These are phyloP conservation scores for Sapajus apella DNA, from an alignment of 2,113 vertebrate genomes.

Conservation along the genomic window DNA sequence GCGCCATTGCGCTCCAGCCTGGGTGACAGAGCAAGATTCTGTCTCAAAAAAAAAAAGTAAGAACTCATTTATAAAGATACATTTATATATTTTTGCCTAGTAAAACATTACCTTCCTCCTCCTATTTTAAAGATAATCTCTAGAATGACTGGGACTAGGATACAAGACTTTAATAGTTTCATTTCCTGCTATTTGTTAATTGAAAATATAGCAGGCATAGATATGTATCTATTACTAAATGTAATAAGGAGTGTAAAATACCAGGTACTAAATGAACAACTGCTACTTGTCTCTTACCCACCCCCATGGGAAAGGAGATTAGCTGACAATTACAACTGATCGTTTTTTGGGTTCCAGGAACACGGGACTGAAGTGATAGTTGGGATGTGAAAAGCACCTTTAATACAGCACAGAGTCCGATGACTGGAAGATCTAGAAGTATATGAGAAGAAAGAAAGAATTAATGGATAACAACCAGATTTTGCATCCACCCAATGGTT, in stretches of 20 bases:
- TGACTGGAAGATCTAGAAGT: conserved; percentile 2
- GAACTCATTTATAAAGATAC: not conserved
- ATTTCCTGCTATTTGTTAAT: not conserved
- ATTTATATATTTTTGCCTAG: not conserved
- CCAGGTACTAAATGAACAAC: not conserved
- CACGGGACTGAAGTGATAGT: not conserved
- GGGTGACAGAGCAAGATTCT: too few species aligned
- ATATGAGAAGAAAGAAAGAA: conserved; percentile 16
- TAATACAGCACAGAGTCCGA: not conserved
- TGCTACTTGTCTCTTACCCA: not conserved
- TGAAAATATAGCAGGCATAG: not conserved
- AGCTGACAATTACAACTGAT: not conserved
- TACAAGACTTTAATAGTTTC: not conserved
- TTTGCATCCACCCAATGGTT: conserved; percentile 23
- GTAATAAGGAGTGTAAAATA: not conserved
- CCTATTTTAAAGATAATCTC: not conserved
- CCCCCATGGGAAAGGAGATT: not conserved
- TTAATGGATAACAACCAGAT: not conserved
- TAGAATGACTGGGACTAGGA: not conserved
- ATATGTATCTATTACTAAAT: not conserved
- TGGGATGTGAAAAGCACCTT: not conserved
- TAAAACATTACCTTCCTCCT: not conserved
- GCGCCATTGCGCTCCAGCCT: too few species aligned
- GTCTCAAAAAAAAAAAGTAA: not conserved
- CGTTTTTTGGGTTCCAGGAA: not conserved